phyloP scores from a whole-genome alignment of 2,113 vertebrate species.

The Pachyramphus minor region DNA sequence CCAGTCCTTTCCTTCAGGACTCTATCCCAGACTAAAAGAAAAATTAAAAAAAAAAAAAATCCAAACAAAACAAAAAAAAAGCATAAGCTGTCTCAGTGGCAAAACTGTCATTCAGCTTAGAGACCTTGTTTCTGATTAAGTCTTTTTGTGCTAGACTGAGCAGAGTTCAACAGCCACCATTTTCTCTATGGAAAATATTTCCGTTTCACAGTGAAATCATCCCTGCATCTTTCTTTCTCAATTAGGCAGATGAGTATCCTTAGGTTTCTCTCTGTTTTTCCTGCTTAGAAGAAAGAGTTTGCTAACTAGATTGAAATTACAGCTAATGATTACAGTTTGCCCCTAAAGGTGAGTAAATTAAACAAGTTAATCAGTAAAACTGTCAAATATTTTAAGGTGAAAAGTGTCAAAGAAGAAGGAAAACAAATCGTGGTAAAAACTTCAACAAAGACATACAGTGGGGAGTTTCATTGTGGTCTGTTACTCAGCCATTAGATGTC shows the following conservation, averaged over 20 bases:
- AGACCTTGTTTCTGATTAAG: not conserved
- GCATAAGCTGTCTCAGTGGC: not conserved
- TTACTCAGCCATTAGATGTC: not conserved
- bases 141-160: not conserved
- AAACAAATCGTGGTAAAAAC: not conserved
- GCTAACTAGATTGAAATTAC: not conserved
- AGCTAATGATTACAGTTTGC: not conserved
- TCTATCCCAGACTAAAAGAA: not conserved
- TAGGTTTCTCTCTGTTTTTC: not conserved
- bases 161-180: not conserved
- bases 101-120: not conserved
- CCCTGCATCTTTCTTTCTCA: not conserved
- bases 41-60: not conserved
- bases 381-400: not conserved
- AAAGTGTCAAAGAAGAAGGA: not conserved
- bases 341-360: not conserved
- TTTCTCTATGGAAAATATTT: not conserved
- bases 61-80: not conserved
- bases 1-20: not conserved
- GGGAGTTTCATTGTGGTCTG: not conserved
- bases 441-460: not conserved
- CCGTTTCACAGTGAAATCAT: not conserved
- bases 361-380: not conserved
- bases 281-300: not conserved
- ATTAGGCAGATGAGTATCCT: not conserved